phyloP scores from a whole-genome alignment of 2,888 invertebrate genomes.

The Griposia aprilina region DNA sequence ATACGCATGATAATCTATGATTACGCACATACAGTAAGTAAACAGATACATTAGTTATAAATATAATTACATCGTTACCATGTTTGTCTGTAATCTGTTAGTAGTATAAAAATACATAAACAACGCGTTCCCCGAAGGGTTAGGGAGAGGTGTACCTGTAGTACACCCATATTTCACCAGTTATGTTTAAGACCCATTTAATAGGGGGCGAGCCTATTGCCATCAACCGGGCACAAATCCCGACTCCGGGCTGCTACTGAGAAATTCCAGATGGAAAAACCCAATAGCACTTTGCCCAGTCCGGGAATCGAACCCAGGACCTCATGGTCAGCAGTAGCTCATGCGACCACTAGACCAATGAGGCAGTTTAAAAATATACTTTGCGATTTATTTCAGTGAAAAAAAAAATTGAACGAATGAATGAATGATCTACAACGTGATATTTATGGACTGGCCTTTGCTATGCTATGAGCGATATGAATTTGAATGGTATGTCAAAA shows the following conservation, averaged over 20 bases:
- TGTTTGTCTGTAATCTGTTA: conserved; percentile 11
- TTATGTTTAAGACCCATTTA: no score
- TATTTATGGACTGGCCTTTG: conserved; percentile 10
- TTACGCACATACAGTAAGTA: conserved; percentile 10
- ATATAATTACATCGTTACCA: neutral
- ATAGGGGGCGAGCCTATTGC: no score
- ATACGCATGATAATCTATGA: conserved; percentile 4
- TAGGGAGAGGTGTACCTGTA: no score
- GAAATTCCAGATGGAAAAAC: no score
- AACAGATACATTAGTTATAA: conserved; percentile 1
- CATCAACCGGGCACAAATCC: no score
- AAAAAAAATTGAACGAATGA: neutral
- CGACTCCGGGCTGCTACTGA: no score
- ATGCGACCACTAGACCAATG: no score
- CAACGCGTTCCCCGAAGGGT: no score
- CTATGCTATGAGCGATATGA: neutral
- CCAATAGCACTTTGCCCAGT: no score
- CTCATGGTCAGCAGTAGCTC: no score
- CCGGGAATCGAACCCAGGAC: no score
- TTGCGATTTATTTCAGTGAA: neutral
- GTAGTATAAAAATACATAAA: neutral
- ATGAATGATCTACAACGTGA: conserved; percentile 5
- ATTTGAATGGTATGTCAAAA: conserved; percentile 15
- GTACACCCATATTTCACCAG: no score
- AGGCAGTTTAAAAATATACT: neutral